Evolutionary conservation across 2,888 invertebrate genomes (phyloP).

Genomic region (Drosophila colorata): DNA sequence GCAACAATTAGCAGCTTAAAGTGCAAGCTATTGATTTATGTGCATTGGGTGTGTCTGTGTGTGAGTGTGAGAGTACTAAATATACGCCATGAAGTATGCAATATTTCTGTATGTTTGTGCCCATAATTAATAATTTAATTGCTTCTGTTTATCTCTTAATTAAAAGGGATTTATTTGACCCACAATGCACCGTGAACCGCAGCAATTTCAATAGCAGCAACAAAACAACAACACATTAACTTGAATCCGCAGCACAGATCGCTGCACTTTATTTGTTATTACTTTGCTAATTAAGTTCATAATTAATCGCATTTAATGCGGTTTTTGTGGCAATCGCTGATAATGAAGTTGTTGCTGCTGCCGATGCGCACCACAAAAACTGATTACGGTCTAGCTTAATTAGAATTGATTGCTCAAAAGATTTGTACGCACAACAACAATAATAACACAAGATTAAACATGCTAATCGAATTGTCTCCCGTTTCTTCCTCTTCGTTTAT

Average conservation of each 20-base stretch:
- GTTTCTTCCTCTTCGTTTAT: constrained; percentile 39
- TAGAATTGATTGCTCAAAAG: constrained; percentile 79
- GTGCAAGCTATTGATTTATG: constrained; percentile 66
- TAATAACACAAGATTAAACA: constrained; percentile 41
- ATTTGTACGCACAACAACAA: constrained; percentile 46
- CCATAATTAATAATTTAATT: constrained; percentile 84
- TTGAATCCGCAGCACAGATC: constrained; percentile 49
- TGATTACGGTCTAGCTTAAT: constrained; percentile 70
- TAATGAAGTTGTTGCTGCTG: constrained; percentile 29
- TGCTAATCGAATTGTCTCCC: constrained; percentile 52
- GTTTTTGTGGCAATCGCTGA: constrained; percentile 53
- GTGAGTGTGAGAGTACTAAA: constrained; percentile 19
- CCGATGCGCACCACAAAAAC: constrained; percentile 57
- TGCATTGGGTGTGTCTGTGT: constrained; percentile 3
- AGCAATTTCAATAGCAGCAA: constrained; percentile 44
- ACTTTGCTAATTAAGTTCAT: constrained; percentile 78
- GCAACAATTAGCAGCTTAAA: constrained; percentile 77
- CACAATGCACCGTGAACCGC: constrained; percentile 42
- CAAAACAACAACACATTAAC: constrained; percentile 20
- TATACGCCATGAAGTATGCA: constrained; percentile 27
- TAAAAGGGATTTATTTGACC: constrained; percentile 81
- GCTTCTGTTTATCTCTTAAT: constrained; percentile 84
- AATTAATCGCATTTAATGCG: constrained; percentile 73
- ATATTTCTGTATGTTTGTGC: constrained; percentile 31
- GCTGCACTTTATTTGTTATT: constrained; percentile 73